Percentiles rank a stretch among this genome's conserved stretches.
Evolutionary conservation across 2,113 vertebrate species (phyloP).

Genomic region (Caloenas nicobarica): DNA sequence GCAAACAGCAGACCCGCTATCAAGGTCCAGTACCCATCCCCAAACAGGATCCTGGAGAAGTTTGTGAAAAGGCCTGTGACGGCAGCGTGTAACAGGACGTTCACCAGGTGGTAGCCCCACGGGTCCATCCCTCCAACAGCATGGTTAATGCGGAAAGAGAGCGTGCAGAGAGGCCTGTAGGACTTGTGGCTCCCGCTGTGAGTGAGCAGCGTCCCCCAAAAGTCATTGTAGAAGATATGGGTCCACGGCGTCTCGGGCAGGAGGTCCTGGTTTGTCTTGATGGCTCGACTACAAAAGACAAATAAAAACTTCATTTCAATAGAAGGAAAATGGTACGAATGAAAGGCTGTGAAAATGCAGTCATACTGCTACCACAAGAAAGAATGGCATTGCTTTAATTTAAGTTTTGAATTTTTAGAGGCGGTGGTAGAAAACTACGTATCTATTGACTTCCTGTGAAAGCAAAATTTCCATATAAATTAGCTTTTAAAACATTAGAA

Average conservation of each 20-base stretch:
- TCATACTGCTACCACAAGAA: background rate
- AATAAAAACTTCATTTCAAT: slow-evolving; percentile 33
- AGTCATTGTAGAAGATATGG: slow-evolving; percentile 98
- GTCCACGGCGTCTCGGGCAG: slow-evolving; percentile 96
- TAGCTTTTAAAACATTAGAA: slow-evolving; percentile 78
- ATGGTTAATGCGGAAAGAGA: slow-evolving; percentile 96
- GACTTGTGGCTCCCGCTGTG: slow-evolving; percentile 99
- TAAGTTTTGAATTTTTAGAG: slow-evolving; percentile 59
- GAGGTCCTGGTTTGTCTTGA: slow-evolving; percentile 99
- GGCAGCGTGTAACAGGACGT: slow-evolving; percentile 86
- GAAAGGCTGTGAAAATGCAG: background rate
- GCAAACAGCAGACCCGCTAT: slow-evolving; percentile 94
- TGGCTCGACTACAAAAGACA: slow-evolving; percentile 88
- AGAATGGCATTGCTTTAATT: slow-evolving; percentile 27
- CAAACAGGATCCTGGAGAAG: slow-evolving; percentile 89
- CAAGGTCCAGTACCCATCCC: slow-evolving; percentile 89
- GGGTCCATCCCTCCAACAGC: slow-evolving; percentile 91
- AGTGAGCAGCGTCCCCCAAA: slow-evolving; percentile 96
- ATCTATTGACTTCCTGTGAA: slow-evolving; percentile 65
- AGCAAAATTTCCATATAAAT: slow-evolving; percentile 81
- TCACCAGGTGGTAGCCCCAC: slow-evolving; percentile 95
- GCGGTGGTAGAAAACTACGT: slow-evolving; percentile 31
- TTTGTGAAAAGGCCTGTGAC: slow-evolving; percentile 91
- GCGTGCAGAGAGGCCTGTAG: slow-evolving; percentile 94
- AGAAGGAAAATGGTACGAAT: slow-evolving; percentile 10